These are phyloP conservation scores for Onthophagus sagittarius DNA, from an alignment of 2,888 invertebrate species.

Conservation along the genomic window DNA sequence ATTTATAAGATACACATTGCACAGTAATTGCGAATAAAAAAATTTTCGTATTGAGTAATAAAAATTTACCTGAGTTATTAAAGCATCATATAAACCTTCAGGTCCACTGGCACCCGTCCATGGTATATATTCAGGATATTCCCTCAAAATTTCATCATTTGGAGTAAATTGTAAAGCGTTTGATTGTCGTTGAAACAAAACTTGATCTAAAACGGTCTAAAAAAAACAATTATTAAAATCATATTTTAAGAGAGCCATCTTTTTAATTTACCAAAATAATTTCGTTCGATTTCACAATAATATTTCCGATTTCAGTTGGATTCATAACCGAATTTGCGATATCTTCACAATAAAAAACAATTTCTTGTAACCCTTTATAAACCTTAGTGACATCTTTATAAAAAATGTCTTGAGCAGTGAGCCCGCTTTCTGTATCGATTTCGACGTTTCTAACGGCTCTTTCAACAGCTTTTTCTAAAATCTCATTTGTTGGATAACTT, in stretches of 20 bases:
- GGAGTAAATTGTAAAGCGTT: conserved; percentile 54
- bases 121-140: conserved; percentile 62
- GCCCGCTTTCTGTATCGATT: conserved; percentile 47
- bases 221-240: conserved; percentile 24
- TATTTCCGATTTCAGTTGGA: conserved; percentile 54
- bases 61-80: conserved; percentile 47
- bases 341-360: conserved; percentile 60
- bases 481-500: conserved; percentile 56
- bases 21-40: neutral
- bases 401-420: conserved; percentile 72
- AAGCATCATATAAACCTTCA: conserved; percentile 51
- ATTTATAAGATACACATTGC: too few species aligned
- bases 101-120: conserved; percentile 69
- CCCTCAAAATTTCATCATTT: conserved; percentile 41
- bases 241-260: neutral
- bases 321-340: conserved; percentile 58
- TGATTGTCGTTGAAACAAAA: conserved; percentile 60
- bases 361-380: conserved; percentile 60
- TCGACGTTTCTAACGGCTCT: conserved; percentile 51
- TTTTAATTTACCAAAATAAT: conserved; percentile 51
- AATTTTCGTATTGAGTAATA: conserved; percentile 18
- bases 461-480: conserved; percentile 57
- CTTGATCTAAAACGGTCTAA: conserved; percentile 62
- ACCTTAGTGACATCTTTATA: conserved; percentile 67
- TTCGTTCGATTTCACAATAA: conserved; percentile 56